Evolutionary conservation across 2,888 invertebrate genomes (phyloP).

Genomic region (Thecophora atra): DNA sequence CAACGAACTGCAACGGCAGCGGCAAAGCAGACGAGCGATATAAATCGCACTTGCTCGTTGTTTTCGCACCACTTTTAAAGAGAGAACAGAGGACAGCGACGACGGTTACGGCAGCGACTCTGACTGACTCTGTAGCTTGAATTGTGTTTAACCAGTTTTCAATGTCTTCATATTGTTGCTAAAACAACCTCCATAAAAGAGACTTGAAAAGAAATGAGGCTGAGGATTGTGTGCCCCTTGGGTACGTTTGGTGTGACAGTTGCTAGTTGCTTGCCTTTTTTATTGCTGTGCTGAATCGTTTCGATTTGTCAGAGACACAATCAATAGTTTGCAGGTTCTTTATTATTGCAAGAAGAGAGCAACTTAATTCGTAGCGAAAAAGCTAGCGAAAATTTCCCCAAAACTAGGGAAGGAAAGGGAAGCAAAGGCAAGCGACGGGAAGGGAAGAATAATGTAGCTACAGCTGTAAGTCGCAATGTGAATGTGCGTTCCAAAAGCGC

Average conservation of each 20-base stretch:
- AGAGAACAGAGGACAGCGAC: background rate
- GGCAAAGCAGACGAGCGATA: slow-evolving; percentile 43
- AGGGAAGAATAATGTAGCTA: too few species aligned
- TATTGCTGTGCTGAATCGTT: background rate
- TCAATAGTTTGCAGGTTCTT: slow-evolving; percentile 1
- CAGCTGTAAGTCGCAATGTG: slow-evolving; percentile 44
- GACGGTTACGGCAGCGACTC: background rate
- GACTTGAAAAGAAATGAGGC: background rate
- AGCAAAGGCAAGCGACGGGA: slow-evolving; percentile 3
- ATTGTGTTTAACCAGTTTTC: slow-evolving; percentile 61
- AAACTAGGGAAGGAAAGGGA: background rate
- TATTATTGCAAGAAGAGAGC: too few species aligned
- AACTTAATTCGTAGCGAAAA: too few species aligned
- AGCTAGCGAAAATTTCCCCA: too few species aligned
- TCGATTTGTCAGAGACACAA: slow-evolving; percentile 31
- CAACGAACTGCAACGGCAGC: background rate
- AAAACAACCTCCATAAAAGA: slow-evolving; percentile 56
- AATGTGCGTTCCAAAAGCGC: slow-evolving; percentile 47
- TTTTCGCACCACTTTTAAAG: background rate
- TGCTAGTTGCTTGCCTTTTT: background rate
- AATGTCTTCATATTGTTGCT: slow-evolving; percentile 54
- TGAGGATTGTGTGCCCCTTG: background rate
- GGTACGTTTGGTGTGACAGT: background rate
- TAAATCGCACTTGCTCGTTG: slow-evolving; percentile 57
- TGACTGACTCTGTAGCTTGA: too few species aligned